Evolutionary conservation across 1,140 invertebrate species (phyloP).

Genomic region (Anastatus disparis): DNA sequence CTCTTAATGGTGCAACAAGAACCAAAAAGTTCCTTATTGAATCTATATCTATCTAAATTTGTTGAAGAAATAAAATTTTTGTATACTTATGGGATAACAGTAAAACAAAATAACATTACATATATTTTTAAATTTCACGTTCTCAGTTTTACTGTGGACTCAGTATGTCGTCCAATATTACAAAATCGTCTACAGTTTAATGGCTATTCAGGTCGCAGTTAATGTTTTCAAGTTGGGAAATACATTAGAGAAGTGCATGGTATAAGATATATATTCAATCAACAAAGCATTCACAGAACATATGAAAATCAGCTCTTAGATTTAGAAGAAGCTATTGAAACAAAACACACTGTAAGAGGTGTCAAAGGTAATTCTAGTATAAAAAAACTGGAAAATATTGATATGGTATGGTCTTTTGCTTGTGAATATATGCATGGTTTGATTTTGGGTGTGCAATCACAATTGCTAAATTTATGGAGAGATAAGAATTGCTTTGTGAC

Average conservation of each 20-base stretch:
- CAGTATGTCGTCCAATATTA: slow-evolving; percentile 36
- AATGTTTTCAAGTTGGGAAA: slow-evolving; percentile 40
- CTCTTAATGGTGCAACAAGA: slow-evolving; percentile 25
- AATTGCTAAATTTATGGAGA: neutral
- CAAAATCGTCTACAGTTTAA: slow-evolving; percentile 43
- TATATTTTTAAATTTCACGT: slow-evolving; percentile 25
- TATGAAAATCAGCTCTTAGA: slow-evolving; percentile 29
- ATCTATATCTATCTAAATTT: slow-evolving; percentile 32
- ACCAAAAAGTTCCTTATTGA: slow-evolving; percentile 33
- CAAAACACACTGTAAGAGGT: slow-evolving; percentile 1
- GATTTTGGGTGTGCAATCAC: slow-evolving; percentile 35
- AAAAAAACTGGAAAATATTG: slow-evolving; percentile 26
- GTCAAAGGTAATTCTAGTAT: neutral
- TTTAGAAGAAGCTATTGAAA: slow-evolving; percentile 24
- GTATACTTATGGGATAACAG: slow-evolving; percentile 11
- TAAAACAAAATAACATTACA: slow-evolving; percentile 10
- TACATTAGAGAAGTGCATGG: slow-evolving; percentile 13
- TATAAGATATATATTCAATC: slow-evolving; percentile 35
- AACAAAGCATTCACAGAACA: slow-evolving; percentile 25
- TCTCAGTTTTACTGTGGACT: slow-evolving; percentile 25
- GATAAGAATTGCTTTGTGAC: no score
- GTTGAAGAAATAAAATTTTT: slow-evolving; percentile 27
- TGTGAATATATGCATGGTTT: slow-evolving; percentile 32
- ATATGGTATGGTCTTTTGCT: slow-evolving; percentile 26
- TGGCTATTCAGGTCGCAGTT: slow-evolving; percentile 40